Evolutionary conservation across 2,888 invertebrate species (phyloP), one percentile per base, ranked within the genome.

Genomic region (Drosophila borborema): DNA sequence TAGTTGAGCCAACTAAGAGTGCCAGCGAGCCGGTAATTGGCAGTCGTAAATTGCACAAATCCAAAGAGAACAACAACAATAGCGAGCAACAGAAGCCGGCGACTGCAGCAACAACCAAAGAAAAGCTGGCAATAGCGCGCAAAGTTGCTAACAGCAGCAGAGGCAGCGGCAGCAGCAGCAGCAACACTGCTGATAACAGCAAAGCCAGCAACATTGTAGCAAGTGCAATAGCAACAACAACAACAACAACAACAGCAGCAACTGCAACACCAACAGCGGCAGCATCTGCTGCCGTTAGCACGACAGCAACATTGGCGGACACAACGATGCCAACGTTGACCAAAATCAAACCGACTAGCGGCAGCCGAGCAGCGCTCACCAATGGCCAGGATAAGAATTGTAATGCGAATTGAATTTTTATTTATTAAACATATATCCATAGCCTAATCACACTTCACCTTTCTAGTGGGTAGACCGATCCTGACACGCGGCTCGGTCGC

Each of bases 401-500:
- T 92, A 91, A 88, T 66, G 31, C 36, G 46, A 48, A 51, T 20
- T 14, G 14, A 40, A 31, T 23, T 60, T 41, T 38, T n/a, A 58
- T 38, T 16, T 63, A 60, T 34, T 10, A 40, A 59, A 54, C 28
- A 60, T 41, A 61, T 61, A 45, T 64, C 45, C 56, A 58, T 67
- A 55, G 34, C 9, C 16, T 38, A 54, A 54, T 54, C 54, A 23
- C 40, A 40, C 20, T 28, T n/a, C 38, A 23, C 16, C 23, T 23
- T 75, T 80, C 90, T 93, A 81, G 96, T 97, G 8, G 96, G 97
- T 65, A 94, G 97, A 59, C 97, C 97, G 18, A 97, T 97, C 93
- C 94, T 98, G 62, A 97, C 97, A 48, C 95, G 98, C 70, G 98
- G 98, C 31, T 98, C 98, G 7, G 98, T 98, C 3, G 98, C 98